These are phyloP conservation scores for Phenganax stokvisi DNA, from an alignment of 92 coral and sea anemone genomes.

Conservation along the genomic window DNA sequence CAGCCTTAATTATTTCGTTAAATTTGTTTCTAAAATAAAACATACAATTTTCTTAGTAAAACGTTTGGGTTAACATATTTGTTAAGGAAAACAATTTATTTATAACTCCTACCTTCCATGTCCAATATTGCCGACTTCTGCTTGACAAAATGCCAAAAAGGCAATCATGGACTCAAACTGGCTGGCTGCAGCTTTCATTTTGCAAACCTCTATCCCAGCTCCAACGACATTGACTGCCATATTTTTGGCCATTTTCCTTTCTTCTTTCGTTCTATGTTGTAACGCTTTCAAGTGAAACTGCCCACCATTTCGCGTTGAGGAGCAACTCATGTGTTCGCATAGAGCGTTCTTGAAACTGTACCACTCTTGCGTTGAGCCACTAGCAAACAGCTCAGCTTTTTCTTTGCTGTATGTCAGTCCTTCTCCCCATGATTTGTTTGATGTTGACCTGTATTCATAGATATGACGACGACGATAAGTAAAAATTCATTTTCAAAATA, in stretches of 20 bases:
- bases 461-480: background rate
- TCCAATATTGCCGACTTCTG: background rate
- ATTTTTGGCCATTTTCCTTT: background rate
- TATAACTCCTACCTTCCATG: conserved; percentile 1
- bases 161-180: background rate
- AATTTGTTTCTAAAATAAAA: conserved; percentile 10
- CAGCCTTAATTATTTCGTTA: conserved; percentile 14
- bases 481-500: too few relatives aligned
- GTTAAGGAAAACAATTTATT: background rate
- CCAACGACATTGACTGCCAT: background rate
- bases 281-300: background rate
- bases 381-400: background rate
- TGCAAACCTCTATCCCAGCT: background rate
- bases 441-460: background rate
- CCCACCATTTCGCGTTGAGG: background rate
- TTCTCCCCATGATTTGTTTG: background rate
- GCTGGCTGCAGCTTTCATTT: conserved; percentile 3
- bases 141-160: background rate
- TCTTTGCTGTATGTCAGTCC: background rate
- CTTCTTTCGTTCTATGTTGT: background rate
- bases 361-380: background rate
- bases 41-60: background rate
- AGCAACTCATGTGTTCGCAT: background rate
- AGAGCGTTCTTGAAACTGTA: background rate
- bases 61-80: background rate